Evolutionary conservation across 2,888 invertebrate genomes (phyloP).

Genomic region (Stramonita haemastoma): DNA sequence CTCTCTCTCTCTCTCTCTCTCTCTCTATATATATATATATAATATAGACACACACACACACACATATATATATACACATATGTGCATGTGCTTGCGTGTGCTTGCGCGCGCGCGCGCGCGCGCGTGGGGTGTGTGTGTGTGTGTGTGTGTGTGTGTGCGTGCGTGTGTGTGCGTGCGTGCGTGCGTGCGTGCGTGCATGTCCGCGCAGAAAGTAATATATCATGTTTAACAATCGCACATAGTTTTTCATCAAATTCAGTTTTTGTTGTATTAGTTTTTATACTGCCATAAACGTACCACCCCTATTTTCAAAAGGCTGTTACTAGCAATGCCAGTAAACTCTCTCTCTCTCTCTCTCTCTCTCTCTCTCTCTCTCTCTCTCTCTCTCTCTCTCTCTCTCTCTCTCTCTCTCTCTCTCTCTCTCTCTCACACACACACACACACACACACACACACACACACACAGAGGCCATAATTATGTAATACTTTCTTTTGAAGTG

Average conservation of each 20-base stretch:
- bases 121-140: constrained; percentile 4
- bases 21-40: too few species aligned
- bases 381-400: background rate
- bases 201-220: background rate
- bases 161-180: background rate
- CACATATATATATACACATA: too few species aligned
- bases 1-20: too few species aligned
- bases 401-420: background rate
- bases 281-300: too few species aligned
- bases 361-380: background rate
- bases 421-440: background rate
- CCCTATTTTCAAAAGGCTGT: too few species aligned
- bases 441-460: constrained; percentile 8
- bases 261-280: too few species aligned
- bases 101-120: too few species aligned
- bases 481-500: too few species aligned
- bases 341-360: background rate
- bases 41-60: too few species aligned
- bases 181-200: constrained; percentile 1
- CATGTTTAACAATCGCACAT: background rate
- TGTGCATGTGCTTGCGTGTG: too few species aligned
- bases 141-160: background rate
- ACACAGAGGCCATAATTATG: background rate
- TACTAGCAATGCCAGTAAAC: too few species aligned
- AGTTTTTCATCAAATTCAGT: background rate